Evolutionary conservation across 2,888 invertebrate species (phyloP), one percentile per base, ranked within the genome.

Genomic region (Rambutsinella grinnellia): DNA sequence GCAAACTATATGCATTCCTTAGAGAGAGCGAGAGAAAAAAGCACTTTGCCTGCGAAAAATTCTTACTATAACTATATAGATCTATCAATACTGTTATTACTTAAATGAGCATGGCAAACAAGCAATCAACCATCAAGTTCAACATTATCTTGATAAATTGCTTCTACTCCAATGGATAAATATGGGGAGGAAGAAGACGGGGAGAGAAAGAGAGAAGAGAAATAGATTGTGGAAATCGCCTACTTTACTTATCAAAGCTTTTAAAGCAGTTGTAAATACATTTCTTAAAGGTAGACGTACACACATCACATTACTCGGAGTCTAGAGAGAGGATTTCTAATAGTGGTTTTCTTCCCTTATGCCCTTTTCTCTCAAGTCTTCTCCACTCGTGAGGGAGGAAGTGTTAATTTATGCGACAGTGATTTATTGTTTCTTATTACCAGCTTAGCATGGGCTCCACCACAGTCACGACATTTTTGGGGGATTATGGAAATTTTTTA

Each of bases 341-440:
- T 36, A 13, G 36, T n/a, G n/a, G n/a, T n/a, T n/a, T n/a, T n/a
- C n/a, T n/a, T n/a, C n/a, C n/a, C n/a, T n/a, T n/a, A n/a, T n/a
- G n/a, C 36, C 5, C 36, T 36, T 36, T 13, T 5, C 36, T 36
- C 36, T 36, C 6, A 36, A 36, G 6, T 36, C 60, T 17, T 24
- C 60, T 36, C 47, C 49, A 36, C 47, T 66, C 66, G 67, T 75
- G 75, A 75, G 62, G 61, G 69, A 69, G 63, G 58, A 76, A 76
- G 75, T 76, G 75, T 69, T 76, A 76, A 76, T 76, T 76, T 76
- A 76, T 76, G 63, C 75, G 75, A 76, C 75, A 76, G 62, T 76
- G 75, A 76, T 76, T 76, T 76, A 76, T 76, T 8, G 75, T 51
- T 62, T 36, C 58, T 49, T 69, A 57, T 76, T 65, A 69, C 57